phyloP scores from a whole-genome alignment of 1,140 invertebrate species.

The Drosophila asahinai region DNA sequence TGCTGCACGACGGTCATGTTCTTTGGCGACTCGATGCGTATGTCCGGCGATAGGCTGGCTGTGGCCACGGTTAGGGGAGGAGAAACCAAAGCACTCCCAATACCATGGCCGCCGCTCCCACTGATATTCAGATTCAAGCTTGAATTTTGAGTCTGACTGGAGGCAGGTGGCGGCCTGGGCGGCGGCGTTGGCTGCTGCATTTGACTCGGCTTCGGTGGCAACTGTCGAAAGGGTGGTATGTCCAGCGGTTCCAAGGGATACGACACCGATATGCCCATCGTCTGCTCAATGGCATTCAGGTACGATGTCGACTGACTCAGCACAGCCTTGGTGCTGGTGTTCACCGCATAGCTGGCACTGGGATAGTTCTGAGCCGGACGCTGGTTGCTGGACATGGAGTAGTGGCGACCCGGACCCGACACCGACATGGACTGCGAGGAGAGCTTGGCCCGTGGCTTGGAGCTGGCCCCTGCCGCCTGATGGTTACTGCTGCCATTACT shows the following conservation, averaged over 20 bases:
- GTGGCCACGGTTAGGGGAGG: slow-evolving; percentile 75
- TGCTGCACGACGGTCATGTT: slow-evolving; percentile 94
- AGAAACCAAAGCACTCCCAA: slow-evolving; percentile 40
- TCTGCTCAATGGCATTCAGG: slow-evolving; percentile 77
- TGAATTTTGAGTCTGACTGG: slow-evolving; percentile 30
- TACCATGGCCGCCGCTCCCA: slow-evolving; percentile 35
- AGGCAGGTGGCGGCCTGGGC: slow-evolving; percentile 79
- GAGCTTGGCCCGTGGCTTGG: slow-evolving; percentile 66
- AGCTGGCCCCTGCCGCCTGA: slow-evolving; percentile 15
- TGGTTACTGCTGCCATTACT: slow-evolving; percentile 41
- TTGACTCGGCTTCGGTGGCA: slow-evolving; percentile 74
- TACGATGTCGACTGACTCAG: slow-evolving; percentile 83
- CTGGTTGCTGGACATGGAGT: slow-evolving; percentile 77
- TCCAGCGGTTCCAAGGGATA: slow-evolving; percentile 78
- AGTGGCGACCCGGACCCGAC: slow-evolving; percentile 69
- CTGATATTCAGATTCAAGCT: slow-evolving; percentile 22
- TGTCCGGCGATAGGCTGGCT: slow-evolving; percentile 84
- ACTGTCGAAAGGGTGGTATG: slow-evolving; percentile 62
- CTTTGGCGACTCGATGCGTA: slow-evolving; percentile 90
- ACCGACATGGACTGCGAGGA: slow-evolving; percentile 84
- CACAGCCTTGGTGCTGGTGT: slow-evolving; percentile 59
- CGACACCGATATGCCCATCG: slow-evolving; percentile 72
- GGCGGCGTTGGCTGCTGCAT: slow-evolving; percentile 76
- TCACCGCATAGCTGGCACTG: slow-evolving; percentile 49
- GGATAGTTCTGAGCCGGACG: slow-evolving; percentile 51